A percentile compares a stretch with the other conserved stretches of the same genome.
Evolutionary conservation across 2,797 vertebrate genomes (phyloP).

Genomic region (Pangasius macronema): DNA sequence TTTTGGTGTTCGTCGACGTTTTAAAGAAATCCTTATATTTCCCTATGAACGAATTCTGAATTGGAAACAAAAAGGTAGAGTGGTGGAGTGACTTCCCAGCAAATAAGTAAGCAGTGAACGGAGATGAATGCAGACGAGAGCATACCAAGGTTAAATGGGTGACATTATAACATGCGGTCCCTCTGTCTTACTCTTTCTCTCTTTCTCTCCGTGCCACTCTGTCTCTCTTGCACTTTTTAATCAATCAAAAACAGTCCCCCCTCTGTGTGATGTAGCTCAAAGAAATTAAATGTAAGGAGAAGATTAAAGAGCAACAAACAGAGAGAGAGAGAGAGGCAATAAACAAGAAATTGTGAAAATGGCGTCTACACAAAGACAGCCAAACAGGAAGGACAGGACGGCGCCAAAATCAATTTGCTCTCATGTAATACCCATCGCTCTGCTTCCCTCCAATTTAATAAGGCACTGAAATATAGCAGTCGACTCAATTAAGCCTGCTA

Average conservation of each 20-base stretch:
- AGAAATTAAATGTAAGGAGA: constrained; percentile 32
- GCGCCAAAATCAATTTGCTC: constrained; percentile 70
- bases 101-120: neutral
- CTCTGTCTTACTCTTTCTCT: neutral
- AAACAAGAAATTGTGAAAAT: constrained; percentile 52
- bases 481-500: constrained; percentile 67
- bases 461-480: constrained; percentile 67
- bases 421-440: constrained; percentile 66
- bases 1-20: neutral
- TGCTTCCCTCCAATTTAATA: constrained; percentile 70
- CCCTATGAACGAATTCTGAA: neutral
- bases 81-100: neutral
- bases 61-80: neutral
- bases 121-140: neutral
- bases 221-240: neutral
- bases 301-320: neutral
- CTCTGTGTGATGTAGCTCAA: neutral
- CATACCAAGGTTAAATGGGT: neutral
- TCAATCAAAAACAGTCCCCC: neutral
- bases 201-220: neutral
- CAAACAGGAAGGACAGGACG: constrained; percentile 64
- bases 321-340: constrained; percentile 35
- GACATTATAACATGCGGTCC: neutral
- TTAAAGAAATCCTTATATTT: neutral
- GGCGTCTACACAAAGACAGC: constrained; percentile 64